Percentiles rank a stretch among this genome's conserved stretches.
Conservation (phyloP, 2,888 invertebrate species). For the Clitarchus hookeri region DNA sequence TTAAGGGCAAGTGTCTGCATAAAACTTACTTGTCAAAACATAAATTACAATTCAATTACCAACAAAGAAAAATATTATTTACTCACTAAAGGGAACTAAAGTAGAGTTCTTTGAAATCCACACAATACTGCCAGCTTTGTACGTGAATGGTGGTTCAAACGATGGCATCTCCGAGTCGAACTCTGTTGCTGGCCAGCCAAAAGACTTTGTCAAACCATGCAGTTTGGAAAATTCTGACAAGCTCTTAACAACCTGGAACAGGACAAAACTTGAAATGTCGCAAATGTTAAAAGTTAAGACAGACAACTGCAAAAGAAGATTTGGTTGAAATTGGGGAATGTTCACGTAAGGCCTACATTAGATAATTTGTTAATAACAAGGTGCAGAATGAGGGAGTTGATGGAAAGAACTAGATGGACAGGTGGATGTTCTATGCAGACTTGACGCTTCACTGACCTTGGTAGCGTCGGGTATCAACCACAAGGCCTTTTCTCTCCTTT, state of each 20-base stretch:
- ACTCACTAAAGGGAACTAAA: slow-evolving; percentile 37
- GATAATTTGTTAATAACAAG: too few species aligned
- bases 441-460: too few species aligned
- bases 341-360: too few species aligned
- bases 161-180: slow-evolving; percentile 11
- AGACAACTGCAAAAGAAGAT: too few species aligned
- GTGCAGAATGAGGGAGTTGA: too few species aligned
- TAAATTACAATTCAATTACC: background rate
- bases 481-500: too few species aligned
- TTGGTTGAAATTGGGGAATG: too few species aligned
- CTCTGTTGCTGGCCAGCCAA: slow-evolving; percentile 31
- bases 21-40: background rate
- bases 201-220: slow-evolving; percentile 21
- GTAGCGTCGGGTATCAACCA: too few species aligned
- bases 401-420: too few species aligned
- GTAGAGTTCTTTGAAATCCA: slow-evolving; percentile 35
- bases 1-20: background rate
- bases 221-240: slow-evolving; percentile 35
- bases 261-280: background rate
- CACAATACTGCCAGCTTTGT: slow-evolving; percentile 33
- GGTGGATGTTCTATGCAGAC: too few species aligned
- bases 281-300: too few species aligned
- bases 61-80: background rate
- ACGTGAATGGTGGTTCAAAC: slow-evolving; percentile 28
- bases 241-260: slow-evolving; percentile 31